phyloP scores from a whole-genome alignment of 1,140 invertebrate genomes.

The Papilio dardanus region DNA sequence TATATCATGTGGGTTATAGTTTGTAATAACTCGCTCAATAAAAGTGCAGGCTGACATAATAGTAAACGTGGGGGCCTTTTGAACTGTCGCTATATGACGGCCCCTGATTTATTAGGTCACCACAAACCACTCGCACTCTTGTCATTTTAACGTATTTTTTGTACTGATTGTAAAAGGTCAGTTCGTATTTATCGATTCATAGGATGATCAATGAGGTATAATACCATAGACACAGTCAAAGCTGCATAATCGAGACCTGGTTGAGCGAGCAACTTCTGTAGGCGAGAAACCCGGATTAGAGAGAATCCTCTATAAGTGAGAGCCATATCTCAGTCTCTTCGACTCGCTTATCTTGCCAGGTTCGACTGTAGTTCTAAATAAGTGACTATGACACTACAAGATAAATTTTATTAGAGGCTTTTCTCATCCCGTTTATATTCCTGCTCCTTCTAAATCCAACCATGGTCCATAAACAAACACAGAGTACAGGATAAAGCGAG shows the following conservation, averaged over 20 bases:
- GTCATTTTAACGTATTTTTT: conserved; percentile 23
- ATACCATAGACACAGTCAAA: too few relatives aligned
- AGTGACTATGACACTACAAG: too few relatives aligned
- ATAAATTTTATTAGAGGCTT: not conserved
- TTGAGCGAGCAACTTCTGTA: too few relatives aligned
- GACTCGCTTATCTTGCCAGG: too few relatives aligned
- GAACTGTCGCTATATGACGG: conserved; percentile 15
- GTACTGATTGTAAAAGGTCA: conserved; percentile 13
- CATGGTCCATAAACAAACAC: too few relatives aligned
- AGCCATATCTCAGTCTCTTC: too few relatives aligned
- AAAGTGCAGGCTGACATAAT: conserved; percentile 41
- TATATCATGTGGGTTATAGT: conserved; percentile 41
- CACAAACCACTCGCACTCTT: conserved; percentile 7
- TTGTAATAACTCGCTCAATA: conserved; percentile 42
- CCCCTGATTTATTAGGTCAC: conserved; percentile 32
- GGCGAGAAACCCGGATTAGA: too few relatives aligned
- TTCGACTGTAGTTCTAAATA: too few relatives aligned
- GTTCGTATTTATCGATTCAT: not conserved
- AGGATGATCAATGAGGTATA: not conserved
- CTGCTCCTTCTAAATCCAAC: too few relatives aligned
- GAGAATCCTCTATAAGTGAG: too few relatives aligned
- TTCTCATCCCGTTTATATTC: not conserved
- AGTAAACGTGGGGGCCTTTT: conserved; percentile 30
- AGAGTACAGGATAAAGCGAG: too few relatives aligned
- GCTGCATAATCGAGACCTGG: too few relatives aligned